phyloP scores from a whole-genome alignment of 2,888 invertebrate genomes.

The Spilarctia lutea region DNA sequence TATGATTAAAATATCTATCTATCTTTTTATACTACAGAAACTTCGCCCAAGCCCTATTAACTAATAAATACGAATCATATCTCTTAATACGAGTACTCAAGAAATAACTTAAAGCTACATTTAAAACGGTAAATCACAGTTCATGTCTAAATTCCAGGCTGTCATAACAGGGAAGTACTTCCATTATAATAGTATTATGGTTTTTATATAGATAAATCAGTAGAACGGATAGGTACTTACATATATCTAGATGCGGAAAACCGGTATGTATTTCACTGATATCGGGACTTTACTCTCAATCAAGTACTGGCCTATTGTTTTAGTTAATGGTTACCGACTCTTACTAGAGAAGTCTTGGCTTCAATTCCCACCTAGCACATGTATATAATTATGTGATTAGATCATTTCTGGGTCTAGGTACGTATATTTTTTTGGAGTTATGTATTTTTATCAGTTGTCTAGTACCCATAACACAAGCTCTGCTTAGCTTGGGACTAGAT shows the following conservation, averaged over 20 bases:
- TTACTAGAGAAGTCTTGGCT: neutral
- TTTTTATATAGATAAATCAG: too few species aligned
- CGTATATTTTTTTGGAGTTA: too few species aligned
- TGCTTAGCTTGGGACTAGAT: too few species aligned
- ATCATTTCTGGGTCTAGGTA: too few species aligned
- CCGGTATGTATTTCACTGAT: neutral
- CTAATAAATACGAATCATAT: neutral
- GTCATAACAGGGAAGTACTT: neutral
- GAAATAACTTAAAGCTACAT: neutral
- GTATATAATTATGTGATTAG: too few species aligned
- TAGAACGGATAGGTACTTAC: neutral
- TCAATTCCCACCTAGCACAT: neutral
- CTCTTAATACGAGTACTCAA: too few species aligned
- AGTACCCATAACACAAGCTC: too few species aligned
- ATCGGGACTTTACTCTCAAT: neutral
- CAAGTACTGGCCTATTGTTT: neutral
- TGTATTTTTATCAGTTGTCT: too few species aligned
- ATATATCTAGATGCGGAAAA: too few species aligned
- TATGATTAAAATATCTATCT: neutral
- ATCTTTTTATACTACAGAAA: neutral
- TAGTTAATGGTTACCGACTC: neutral
- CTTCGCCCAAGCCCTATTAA: too few species aligned
- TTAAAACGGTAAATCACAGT: neutral
- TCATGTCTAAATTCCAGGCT: neutral
- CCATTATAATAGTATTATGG: neutral